Conservation (phyloP, 2,113 vertebrate genomes). For the rabbit (Oryctolagus cuniculus) region DNA sequence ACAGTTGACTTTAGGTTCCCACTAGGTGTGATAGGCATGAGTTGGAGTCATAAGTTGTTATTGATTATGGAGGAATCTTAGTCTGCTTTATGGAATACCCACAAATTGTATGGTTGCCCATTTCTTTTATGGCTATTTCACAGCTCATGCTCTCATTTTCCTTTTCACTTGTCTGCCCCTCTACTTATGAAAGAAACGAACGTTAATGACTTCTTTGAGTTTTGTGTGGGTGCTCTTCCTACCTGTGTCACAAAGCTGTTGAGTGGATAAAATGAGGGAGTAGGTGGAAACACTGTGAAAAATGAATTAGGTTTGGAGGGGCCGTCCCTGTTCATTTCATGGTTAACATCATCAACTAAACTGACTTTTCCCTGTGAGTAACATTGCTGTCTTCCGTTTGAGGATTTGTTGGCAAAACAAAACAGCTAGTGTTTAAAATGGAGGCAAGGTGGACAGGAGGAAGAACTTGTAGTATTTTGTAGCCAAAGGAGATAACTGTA, state of each 20-base stretch:
- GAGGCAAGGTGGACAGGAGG: neutral
- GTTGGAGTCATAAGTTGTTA: neutral
- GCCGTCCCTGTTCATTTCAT: slow-evolving; percentile 12
- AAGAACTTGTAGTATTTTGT: no score
- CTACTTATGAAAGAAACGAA: neutral
- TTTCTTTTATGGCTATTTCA: slow-evolving; percentile 23
- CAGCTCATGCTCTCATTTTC: neutral
- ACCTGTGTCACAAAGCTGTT: neutral
- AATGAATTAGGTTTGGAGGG: slow-evolving; percentile 33
- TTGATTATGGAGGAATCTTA: neutral
- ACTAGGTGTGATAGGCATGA: slow-evolving; percentile 10
- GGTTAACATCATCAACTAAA: slow-evolving; percentile 8
- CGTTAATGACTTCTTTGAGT: slow-evolving; percentile 1
- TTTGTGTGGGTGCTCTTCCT: slow-evolving; percentile 11
- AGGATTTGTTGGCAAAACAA: slow-evolving; percentile 24
- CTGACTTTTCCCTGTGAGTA: neutral
- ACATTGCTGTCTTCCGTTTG: neutral
- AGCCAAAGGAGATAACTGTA: no score
- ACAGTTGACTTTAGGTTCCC: neutral
- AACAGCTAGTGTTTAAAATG: neutral
- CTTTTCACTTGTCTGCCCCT: neutral
- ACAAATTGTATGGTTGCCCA: neutral
- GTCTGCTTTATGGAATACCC: neutral
- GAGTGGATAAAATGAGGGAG: neutral
- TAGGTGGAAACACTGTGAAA: slow-evolving; percentile 30